These are phyloP conservation scores for Thumatha senex DNA, from an alignment of 2,888 invertebrate species.

Conservation along the genomic window DNA sequence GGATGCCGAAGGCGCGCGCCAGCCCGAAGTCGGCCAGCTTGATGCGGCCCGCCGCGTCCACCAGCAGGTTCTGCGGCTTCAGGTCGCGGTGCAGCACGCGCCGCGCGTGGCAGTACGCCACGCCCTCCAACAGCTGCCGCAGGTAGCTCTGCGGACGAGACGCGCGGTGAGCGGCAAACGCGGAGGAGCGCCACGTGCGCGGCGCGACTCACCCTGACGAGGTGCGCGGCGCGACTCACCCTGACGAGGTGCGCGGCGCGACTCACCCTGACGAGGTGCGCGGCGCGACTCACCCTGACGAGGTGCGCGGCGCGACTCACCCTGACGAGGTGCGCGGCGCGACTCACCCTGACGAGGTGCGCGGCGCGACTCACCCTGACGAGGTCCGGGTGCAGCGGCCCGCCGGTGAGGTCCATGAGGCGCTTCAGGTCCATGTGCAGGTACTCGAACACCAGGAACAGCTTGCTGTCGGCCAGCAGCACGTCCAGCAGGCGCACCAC, in stretches of 20 bases:
- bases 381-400: slow-evolving; percentile 84
- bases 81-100: slow-evolving; percentile 92
- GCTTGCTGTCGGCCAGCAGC: slow-evolving; percentile 91
- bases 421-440: slow-evolving; percentile 96
- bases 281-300: slow-evolving; percentile 82
- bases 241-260: slow-evolving; percentile 86
- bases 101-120: slow-evolving; percentile 94
- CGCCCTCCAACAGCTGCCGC: slow-evolving; percentile 90
- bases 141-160: slow-evolving; percentile 86
- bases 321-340: no score
- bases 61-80: slow-evolving; percentile 97
- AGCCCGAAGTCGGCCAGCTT: slow-evolving; percentile 99
- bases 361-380: slow-evolving; percentile 83
- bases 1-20: slow-evolving; percentile 87
- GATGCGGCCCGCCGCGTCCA: slow-evolving; percentile 92
- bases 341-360: background rate
- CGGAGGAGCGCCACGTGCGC: no score
- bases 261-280: background rate
- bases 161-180: background rate
- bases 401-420: slow-evolving; percentile 89
- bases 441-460: slow-evolving; percentile 97
- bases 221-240: slow-evolving; percentile 61
- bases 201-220: background rate
- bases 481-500: slow-evolving; percentile 96
- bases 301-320: no score